Conservation (phyloP, 2,888 invertebrate genomes). For the Pristionchus mayeri region DNA sequence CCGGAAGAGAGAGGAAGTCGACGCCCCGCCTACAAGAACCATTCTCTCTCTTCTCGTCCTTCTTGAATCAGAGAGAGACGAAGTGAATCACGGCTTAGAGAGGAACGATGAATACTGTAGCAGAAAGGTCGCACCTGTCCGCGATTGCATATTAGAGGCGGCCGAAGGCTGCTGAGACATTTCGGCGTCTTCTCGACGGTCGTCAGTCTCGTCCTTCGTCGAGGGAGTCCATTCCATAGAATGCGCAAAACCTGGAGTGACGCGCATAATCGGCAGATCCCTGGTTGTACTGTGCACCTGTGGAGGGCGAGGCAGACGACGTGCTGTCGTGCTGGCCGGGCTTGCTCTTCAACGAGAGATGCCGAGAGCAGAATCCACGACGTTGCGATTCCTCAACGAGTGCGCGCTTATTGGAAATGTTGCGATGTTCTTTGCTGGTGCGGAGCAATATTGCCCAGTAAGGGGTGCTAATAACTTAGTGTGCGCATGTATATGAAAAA, state of each 20-base stretch:
- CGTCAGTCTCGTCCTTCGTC: slow-evolving; percentile 2
- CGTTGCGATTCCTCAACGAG: slow-evolving; percentile 88
- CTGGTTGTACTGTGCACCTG: not conserved
- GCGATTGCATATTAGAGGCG: slow-evolving; percentile 22
- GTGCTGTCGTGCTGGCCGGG: slow-evolving; percentile 51
- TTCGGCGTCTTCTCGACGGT: not conserved
- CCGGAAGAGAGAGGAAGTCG: slow-evolving; percentile 41
- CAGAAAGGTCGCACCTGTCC: slow-evolving; percentile 33
- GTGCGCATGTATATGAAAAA: slow-evolving; percentile 10
- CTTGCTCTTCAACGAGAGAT: slow-evolving; percentile 86
- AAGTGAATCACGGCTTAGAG: slow-evolving; percentile 39
- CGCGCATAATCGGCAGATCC: not conserved
- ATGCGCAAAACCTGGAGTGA: slow-evolving; percentile 28
- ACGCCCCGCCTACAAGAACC: slow-evolving; percentile 19
- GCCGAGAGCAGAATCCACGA: slow-evolving; percentile 95
- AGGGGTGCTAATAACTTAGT: not conserved
- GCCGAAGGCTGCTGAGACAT: not conserved
- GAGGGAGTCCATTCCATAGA: slow-evolving; percentile 43
- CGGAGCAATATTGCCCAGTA: no score
- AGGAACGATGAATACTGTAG: slow-evolving; percentile 12
- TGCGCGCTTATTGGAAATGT: not conserved
- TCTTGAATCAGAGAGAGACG: slow-evolving; percentile 1
- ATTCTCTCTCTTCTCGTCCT: not conserved
- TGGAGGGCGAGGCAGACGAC: not conserved
- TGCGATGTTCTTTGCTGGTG: no score